These are phyloP conservation scores for Valencia hispanica DNA, from an alignment of 2,797 vertebrate genomes.

Conservation along the genomic window DNA sequence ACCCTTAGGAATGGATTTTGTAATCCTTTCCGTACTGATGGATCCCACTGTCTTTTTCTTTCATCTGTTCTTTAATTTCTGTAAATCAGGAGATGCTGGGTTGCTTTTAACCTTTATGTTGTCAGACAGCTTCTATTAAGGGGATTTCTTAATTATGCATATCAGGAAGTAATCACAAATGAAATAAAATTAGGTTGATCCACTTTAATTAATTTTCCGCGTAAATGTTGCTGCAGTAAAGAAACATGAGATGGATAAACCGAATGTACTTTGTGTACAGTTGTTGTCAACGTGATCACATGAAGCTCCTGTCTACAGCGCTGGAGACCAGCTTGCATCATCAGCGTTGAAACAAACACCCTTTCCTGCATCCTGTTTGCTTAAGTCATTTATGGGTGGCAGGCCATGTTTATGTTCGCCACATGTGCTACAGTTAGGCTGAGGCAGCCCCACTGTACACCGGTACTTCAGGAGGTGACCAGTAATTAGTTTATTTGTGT, in stretches of 20 bases:
- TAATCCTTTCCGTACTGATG: no score
- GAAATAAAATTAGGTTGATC: background rate
- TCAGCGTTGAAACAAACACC: background rate
- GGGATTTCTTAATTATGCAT: no score
- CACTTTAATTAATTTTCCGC: background rate
- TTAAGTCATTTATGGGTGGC: background rate
- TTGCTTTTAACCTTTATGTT: background rate
- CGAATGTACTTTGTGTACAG: background rate
- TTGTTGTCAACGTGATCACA: background rate
- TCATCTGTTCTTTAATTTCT: no score
- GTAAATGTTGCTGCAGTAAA: no score
- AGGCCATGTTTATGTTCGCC: background rate
- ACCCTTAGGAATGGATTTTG: no score
- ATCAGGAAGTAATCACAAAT: background rate
- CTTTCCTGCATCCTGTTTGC: slow-evolving; percentile 6
- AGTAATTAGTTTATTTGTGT: slow-evolving; percentile 2
- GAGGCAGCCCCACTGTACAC: background rate
- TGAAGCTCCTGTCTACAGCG: background rate
- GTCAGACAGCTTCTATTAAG: background rate
- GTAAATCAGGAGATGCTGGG: no score
- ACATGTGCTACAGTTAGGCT: background rate
- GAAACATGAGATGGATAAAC: no score
- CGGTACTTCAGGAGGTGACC: background rate
- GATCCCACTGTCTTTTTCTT: no score
- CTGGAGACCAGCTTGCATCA: background rate